Percentiles rank a stretch among this genome's conserved stretches.
Evolutionary conservation across 2,113 vertebrate species (phyloP).

Genomic region (Ranitomeya variabilis): DNA sequence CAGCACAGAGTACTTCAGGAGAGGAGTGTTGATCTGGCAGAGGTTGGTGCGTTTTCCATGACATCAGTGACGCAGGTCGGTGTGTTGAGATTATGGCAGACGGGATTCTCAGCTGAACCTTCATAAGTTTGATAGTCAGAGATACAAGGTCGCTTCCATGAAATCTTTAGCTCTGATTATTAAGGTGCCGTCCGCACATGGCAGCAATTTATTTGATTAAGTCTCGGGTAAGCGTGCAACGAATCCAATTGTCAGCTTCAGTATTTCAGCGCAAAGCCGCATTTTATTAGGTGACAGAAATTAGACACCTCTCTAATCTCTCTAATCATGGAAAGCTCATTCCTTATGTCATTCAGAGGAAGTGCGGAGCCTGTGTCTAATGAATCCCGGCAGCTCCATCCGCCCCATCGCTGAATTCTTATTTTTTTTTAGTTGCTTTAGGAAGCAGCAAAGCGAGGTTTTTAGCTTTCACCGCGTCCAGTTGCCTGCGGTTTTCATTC

Average conservation of each 20-base stretch:
- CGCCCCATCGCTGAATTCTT: not conserved
- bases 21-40: no score
- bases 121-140: not conserved
- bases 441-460: not conserved
- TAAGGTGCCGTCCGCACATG: not conserved
- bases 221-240: not conserved
- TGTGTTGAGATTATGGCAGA: no score
- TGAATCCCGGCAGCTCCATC: not conserved
- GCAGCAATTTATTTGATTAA: not conserved
- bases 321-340: slow-evolving; percentile 23
- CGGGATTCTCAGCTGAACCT: not conserved
- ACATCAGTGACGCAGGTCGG: no score
- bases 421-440: not conserved
- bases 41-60: no score
- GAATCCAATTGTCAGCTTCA: not conserved
- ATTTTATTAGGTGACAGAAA: slow-evolving; percentile 28
- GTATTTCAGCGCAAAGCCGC: not conserved
- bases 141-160: not conserved
- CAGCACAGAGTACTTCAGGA: no score
- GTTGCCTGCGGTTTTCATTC: slow-evolving; percentile 4
- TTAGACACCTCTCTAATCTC: slow-evolving; percentile 26
- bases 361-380: slow-evolving; percentile 6
- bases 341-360: slow-evolving; percentile 16
- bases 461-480: not conserved
- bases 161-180: not conserved